Evolutionary conservation across 2,888 invertebrate species (phyloP), one percentile per base, ranked within the genome.

Genomic region (Julus scandinavius): DNA sequence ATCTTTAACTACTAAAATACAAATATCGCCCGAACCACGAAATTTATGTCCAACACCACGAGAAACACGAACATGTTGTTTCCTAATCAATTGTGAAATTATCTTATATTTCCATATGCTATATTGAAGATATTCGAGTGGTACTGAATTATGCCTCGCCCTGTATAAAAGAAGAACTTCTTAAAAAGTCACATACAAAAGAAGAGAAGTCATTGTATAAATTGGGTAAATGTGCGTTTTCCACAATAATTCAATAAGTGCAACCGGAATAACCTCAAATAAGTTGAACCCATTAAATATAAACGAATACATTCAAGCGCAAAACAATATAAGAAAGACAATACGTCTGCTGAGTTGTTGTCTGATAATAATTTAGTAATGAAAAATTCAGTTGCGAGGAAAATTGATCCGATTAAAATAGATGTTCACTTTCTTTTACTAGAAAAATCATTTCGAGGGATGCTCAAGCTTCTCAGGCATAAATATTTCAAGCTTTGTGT

Each of bases 351-450:
- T 63, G 17, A 63, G 63, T 63, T n/a, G 63, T 63, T n/a, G 63
- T 63, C 63, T 17, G 63, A n/a, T 63, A n/a, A 63, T 63, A 63
- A 63, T n/a, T 63, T 63, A 63, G 63, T 63, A 63, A 63, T 63
- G 63, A 63, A 63, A 63, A 63, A 63, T 63, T 4, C n/a, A 58
- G 6, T n/a, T 63, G 63, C 17, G n/a, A 63, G 63, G n/a, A 63
- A 63, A 63, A 63, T 63, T 63, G 63, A 63, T 63, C 63, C 63
- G 63, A 63, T n/a, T 63, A 63, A 63, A 63, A 63, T n/a, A n/a
- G 63, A n/a, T 63, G 63, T 4, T 63, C 63, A 63, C n/a, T 63
- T 63, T 63, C 63, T n/a, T 58, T 13, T 7, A 17, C 63, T 17
- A n/a, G 63, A n/a, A 63, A 63, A 63, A 63, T n/a, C n/a, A 63